Conservation (phyloP, 2,888 invertebrate species). For the Acrobasis repandana region DNA sequence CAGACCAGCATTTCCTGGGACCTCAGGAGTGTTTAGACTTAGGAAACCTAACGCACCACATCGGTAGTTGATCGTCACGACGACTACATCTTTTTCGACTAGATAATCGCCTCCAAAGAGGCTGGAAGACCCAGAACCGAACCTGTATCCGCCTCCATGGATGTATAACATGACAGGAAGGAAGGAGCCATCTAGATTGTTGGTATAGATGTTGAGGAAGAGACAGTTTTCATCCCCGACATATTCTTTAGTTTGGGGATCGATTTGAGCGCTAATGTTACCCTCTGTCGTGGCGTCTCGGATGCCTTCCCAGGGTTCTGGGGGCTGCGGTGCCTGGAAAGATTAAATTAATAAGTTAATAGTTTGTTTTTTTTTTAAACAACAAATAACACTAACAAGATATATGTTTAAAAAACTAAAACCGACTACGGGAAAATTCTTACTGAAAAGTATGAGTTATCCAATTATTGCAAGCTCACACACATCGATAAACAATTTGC, state of each 20-base stretch:
- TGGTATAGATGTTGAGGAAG: constrained; percentile 86
- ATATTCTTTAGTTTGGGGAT: constrained; percentile 62
- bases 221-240: constrained; percentile 86
- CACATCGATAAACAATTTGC: no score
- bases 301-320: constrained; percentile 81
- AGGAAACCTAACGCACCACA: constrained; percentile 72
- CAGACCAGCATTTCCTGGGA: constrained; percentile 73
- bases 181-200: constrained; percentile 75
- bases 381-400: no score
- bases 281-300: constrained; percentile 85
- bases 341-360: background rate
- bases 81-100: constrained; percentile 81
- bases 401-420: no score
- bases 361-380: no score
- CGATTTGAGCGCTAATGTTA: constrained; percentile 83
- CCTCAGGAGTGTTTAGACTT: constrained; percentile 68
- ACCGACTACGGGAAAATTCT: no score
- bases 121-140: constrained; percentile 76
- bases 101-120: constrained; percentile 78
- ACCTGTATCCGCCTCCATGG: constrained; percentile 80
- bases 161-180: constrained; percentile 83
- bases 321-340: constrained; percentile 82
- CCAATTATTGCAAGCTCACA: no score
- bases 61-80: constrained; percentile 83
- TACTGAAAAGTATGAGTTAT: no score